Evolutionary conservation across 2,888 invertebrate genomes (phyloP).

Genomic region (Syrphus vitripennis): DNA sequence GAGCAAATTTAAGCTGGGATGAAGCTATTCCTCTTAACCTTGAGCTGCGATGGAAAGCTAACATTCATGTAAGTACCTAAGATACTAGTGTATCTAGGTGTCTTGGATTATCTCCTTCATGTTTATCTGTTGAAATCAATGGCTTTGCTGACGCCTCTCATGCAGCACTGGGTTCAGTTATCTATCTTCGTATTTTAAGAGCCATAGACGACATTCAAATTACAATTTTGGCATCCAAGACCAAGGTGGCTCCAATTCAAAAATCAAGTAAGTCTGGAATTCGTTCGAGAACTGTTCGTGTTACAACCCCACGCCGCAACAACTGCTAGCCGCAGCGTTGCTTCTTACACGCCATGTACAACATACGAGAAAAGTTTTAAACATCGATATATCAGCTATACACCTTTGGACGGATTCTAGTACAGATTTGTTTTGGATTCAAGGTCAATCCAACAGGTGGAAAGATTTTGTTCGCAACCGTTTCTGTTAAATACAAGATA

Average conservation of each 20-base stretch:
- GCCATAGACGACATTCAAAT: not conserved
- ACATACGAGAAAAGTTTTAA: not conserved
- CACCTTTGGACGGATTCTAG: constrained; percentile 31
- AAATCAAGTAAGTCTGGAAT: not conserved
- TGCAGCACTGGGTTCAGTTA: no score
- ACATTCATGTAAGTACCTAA: no score
- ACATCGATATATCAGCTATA: not conserved
- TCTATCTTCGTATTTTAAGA: no score
- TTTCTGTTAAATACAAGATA: not conserved
- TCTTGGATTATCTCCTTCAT: no score
- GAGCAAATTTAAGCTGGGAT: no score
- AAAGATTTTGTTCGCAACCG: constrained; percentile 22
- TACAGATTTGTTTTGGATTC: constrained; percentile 4
- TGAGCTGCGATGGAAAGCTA: no score
- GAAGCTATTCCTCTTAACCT: no score
- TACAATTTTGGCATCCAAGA: constrained; percentile 5
- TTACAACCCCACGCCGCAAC: constrained; percentile 36
- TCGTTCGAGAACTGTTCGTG: constrained; percentile 6
- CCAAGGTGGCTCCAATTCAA: not conserved
- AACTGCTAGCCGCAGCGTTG: not conserved
- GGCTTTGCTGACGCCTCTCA: no score
- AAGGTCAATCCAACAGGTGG: constrained; percentile 20
- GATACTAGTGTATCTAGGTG: no score
- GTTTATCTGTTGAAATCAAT: no score
- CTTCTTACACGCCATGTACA: not conserved